Evolutionary conservation across 2,113 vertebrate genomes (phyloP).

Genomic region (Poecilia latipinna): DNA sequence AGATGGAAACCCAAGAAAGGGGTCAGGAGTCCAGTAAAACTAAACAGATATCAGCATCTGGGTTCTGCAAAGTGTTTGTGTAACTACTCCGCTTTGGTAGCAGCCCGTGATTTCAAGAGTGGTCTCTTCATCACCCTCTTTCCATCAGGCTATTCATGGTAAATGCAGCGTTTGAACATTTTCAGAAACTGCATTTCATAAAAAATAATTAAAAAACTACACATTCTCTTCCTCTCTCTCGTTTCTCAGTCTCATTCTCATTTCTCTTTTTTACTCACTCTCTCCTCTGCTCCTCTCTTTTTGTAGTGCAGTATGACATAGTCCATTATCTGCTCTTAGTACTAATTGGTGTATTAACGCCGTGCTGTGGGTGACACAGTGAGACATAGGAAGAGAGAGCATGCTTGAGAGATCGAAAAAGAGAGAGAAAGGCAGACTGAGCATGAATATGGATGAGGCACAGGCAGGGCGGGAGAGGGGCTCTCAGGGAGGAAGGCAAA

Average conservation of each 20-base stretch:
- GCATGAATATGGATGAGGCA: conserved; percentile 81
- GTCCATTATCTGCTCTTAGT: conserved; percentile 85
- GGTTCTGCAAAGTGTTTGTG: conserved; percentile 59
- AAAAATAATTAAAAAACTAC: conserved; percentile 34
- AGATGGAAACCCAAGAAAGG: conserved; percentile 52
- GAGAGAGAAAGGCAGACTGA: conserved; percentile 46
- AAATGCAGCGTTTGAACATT: conserved; percentile 65
- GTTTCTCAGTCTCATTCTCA: conserved; percentile 41
- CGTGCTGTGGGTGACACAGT: conserved; percentile 80
- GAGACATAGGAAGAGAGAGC: conserved; percentile 63
- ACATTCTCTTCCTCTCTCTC: conserved; percentile 18
- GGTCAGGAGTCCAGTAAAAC: conserved; percentile 61
- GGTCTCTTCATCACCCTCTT: conserved; percentile 52
- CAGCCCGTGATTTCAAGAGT: conserved; percentile 54
- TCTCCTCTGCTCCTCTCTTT: conserved; percentile 65
- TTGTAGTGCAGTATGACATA: conserved; percentile 79
- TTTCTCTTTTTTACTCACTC: conserved; percentile 52
- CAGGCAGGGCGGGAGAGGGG: conserved; percentile 56
- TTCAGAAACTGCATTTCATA: conserved; percentile 60
- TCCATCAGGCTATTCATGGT: conserved; percentile 59
- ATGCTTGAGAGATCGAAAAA: conserved; percentile 35
- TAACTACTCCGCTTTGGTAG: conserved; percentile 67
- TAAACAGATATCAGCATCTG: conserved; percentile 58
- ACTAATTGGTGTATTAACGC: conserved; percentile 86
- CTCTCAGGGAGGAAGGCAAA: conserved; percentile 60